Evolutionary conservation across 2,888 invertebrate genomes (phyloP).

Genomic region (Troilus luridus): DNA sequence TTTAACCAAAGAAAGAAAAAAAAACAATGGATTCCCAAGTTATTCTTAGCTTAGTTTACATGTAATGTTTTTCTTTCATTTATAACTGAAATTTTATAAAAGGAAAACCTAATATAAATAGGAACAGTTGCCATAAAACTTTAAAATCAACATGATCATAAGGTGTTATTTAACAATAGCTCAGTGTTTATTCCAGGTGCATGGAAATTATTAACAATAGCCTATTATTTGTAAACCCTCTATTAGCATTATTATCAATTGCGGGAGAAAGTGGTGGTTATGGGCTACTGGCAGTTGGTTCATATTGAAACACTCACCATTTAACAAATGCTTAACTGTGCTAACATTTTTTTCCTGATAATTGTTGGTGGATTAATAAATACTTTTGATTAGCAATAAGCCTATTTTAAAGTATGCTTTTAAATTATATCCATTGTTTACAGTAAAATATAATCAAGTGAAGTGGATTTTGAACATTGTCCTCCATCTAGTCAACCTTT

Average conservation of each 20-base stretch:
- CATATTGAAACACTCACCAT: background rate
- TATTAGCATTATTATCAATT: background rate
- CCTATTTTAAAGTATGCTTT: background rate
- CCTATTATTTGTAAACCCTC: background rate
- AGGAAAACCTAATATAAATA: background rate
- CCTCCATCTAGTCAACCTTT: background rate
- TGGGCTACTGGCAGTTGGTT: background rate
- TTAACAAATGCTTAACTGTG: background rate
- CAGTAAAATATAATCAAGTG: background rate
- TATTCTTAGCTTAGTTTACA: background rate
- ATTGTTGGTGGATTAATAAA: background rate
- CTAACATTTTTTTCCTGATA: background rate
- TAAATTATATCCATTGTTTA: background rate
- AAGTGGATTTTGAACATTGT: background rate
- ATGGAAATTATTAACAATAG: background rate
- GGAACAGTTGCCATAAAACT: background rate
- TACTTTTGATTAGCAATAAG: background rate
- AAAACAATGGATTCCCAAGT: background rate
- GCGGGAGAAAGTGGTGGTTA: background rate
- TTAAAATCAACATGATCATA: background rate
- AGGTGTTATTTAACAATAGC: background rate
- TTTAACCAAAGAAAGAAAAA: background rate
- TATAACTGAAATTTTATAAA: background rate
- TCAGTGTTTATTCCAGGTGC: background rate
- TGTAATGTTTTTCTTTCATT: background rate